A percentile compares a stretch with the other conserved stretches of the same genome.
Evolutionary conservation across 2,113 vertebrate species (phyloP).

Genomic region (Scopus umbretta): DNA sequence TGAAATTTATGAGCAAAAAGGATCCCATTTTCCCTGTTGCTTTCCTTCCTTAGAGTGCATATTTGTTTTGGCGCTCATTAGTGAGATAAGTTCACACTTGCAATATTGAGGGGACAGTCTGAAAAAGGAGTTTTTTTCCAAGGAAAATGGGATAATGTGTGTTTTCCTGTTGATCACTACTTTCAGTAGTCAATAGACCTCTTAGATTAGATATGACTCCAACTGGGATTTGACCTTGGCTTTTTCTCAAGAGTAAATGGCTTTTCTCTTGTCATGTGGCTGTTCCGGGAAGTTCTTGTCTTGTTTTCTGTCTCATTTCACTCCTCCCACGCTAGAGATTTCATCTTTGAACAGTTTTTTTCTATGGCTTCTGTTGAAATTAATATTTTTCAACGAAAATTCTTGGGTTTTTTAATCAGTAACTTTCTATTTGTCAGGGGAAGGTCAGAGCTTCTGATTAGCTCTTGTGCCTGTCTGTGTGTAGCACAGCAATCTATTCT

Average conservation of each 20-base stretch:
- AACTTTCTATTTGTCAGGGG: not conserved
- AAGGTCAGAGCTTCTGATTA: not conserved
- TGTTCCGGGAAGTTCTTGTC: not conserved
- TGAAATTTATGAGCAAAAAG: not conserved
- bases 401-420: not conserved
- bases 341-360: not conserved
- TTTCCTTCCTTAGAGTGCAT: not conserved
- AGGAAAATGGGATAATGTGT: not conserved
- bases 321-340: not conserved
- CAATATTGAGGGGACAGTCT: not conserved
- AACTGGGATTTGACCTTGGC: not conserved
- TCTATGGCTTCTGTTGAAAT: not conserved
- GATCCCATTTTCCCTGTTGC: not conserved
- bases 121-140: not conserved
- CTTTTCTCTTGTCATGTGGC: not conserved
- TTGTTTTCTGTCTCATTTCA: not conserved
- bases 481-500: not conserved
- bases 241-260: not conserved
- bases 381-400: not conserved
- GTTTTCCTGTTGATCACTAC: not conserved
- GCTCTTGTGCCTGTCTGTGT: accelerated
- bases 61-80: not conserved
- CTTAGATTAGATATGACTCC: not conserved
- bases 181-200: not conserved
- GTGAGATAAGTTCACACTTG: not conserved